Conservation (phyloP, 1,140 invertebrate genomes). For the Daktulosphaira vitifoliae region DNA sequence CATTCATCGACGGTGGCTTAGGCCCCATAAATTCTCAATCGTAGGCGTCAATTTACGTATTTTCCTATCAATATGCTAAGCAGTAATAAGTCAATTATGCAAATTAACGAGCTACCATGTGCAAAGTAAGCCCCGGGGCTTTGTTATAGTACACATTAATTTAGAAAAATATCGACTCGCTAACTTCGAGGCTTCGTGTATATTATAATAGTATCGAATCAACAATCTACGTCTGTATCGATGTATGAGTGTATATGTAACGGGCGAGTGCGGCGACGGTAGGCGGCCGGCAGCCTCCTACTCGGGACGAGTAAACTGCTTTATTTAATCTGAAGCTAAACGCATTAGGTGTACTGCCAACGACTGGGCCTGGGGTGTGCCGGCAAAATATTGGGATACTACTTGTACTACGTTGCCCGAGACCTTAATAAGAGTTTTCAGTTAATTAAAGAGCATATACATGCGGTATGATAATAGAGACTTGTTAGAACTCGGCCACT, state of each 20-base stretch:
- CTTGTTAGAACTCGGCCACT: constrained; percentile 26
- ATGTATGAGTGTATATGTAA: too few species aligned
- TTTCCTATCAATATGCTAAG: constrained; percentile 29
- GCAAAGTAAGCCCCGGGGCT: constrained; percentile 16
- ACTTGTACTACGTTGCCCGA: too few species aligned
- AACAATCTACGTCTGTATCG: too few species aligned
- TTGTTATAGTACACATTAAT: constrained; percentile 18
- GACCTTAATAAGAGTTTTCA: neutral
- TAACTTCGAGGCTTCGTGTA: too few species aligned
- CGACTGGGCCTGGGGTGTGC: neutral
- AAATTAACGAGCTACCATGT: constrained; percentile 32
- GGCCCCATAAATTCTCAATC: constrained; percentile 8
- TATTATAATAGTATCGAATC: too few species aligned
- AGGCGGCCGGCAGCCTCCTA: neutral
- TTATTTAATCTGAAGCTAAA: constrained; percentile 23
- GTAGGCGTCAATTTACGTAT: constrained; percentile 32
- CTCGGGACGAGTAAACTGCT: neutral
- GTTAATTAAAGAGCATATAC: constrained; percentile 9
- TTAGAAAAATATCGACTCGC: neutral
- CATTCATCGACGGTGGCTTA: neutral
- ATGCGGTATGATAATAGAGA: neutral
- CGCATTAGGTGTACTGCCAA: constrained; percentile 18
- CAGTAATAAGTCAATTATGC: constrained; percentile 33
- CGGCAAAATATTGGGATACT: neutral
- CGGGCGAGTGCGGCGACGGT: too few species aligned